A percentile compares a stretch with the other conserved stretches of the same genome.
Conservation (phyloP, 2,113 vertebrate species). For the Dasyprocta punctata region DNA sequence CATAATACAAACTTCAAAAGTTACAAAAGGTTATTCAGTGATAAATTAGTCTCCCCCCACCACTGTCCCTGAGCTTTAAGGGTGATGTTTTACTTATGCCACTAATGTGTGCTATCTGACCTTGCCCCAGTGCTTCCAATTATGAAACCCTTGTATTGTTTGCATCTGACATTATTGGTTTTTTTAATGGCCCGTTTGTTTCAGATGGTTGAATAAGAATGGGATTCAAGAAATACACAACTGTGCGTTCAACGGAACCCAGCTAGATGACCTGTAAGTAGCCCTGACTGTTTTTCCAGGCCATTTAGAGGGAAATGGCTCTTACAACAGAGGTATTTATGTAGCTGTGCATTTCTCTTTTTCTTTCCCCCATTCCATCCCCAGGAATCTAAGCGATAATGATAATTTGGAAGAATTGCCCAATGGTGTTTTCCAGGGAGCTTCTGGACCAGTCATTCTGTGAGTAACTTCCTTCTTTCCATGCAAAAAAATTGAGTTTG, state of each 20-base stretch:
- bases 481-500: not conserved
- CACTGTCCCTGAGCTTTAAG: not conserved
- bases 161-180: conserved; percentile 71
- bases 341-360: conserved; percentile 43
- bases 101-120: conserved; percentile 54
- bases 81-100: conserved; percentile 50
- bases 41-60: conserved; percentile 28
- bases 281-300: conserved; percentile 70
- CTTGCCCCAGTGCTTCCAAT: conserved; percentile 69
- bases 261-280: conserved; percentile 93
- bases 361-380: conserved; percentile 53
- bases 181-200: conserved; percentile 80
- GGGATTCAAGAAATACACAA: conserved; percentile 94
- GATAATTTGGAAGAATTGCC: conserved; percentile 91
- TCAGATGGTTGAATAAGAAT: conserved; percentile 95
- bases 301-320: conserved; percentile 63
- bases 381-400: conserved; percentile 94
- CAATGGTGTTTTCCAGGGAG: conserved; percentile 92
- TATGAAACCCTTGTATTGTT: conserved; percentile 60
- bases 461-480: conserved; percentile 87
- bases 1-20: conserved; percentile 33
- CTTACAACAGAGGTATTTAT: conserved; percentile 56
- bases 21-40: conserved; percentile 3
- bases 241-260: conserved; percentile 95
- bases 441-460: conserved; percentile 92